These are phyloP conservation scores for Hypselothyrea guttata DNA, from an alignment of 2,888 invertebrate species.

Conservation along the genomic window DNA sequence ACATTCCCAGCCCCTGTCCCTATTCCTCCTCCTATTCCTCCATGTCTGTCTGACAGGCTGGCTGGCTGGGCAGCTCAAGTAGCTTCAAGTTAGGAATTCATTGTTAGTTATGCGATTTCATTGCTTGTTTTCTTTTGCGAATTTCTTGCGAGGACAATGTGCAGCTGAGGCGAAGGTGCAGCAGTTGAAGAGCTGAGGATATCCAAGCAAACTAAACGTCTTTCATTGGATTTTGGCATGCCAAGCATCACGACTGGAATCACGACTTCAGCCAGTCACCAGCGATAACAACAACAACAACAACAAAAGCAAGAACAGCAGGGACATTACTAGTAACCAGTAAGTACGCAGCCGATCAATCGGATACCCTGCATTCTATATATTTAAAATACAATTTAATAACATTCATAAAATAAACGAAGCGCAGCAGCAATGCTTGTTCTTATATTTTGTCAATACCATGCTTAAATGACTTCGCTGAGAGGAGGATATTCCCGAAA, in stretches of 20 bases:
- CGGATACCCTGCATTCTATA: too few species aligned
- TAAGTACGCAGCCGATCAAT: too few species aligned
- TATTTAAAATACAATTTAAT: too few species aligned
- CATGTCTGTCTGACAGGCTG: too few species aligned
- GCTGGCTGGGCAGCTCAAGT: slow-evolving; percentile 57
- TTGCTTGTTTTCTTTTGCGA: slow-evolving; percentile 73
- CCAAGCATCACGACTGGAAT: slow-evolving; percentile 67
- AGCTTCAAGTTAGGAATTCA: slow-evolving; percentile 71
- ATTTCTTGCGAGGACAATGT: slow-evolving; percentile 54
- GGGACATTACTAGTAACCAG: slow-evolving; percentile 3
- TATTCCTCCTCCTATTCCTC: slow-evolving; percentile 4
- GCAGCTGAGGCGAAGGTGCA: neutral
- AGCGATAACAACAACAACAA: slow-evolving; percentile 26
- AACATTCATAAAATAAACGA: too few species aligned
- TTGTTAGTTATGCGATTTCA: slow-evolving; percentile 75
- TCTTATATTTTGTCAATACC: too few species aligned
- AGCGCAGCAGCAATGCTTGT: too few species aligned
- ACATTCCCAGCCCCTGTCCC: too few species aligned
- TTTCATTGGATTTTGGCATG: slow-evolving; percentile 76
- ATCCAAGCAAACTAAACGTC: slow-evolving; percentile 66
- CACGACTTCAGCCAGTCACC: slow-evolving; percentile 56
- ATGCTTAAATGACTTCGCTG: too few species aligned
- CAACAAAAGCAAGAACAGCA: slow-evolving; percentile 18
- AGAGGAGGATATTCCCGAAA: too few species aligned
- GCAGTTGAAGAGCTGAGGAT: too few species aligned